Percentiles rank a stretch among this genome's conserved stretches.
Conservation (phyloP, 2,888 invertebrate genomes). For the Phorcus lineatus region DNA sequence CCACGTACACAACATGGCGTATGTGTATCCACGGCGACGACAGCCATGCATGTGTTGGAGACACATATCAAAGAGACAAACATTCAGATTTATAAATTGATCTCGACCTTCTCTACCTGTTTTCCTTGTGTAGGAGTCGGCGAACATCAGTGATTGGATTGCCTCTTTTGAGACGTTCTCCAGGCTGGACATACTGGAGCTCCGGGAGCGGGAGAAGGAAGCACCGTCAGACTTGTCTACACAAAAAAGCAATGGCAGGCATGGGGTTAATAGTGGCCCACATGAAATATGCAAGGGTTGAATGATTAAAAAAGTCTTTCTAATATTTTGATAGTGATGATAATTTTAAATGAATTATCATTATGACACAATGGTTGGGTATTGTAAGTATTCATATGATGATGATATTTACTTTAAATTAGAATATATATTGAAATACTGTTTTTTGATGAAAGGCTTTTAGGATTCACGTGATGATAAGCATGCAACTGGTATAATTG, state of each 20-base stretch:
- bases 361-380: too few species aligned
- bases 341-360: too few species aligned
- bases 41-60: conserved; percentile 6
- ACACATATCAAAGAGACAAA: not conserved
- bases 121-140: conserved; percentile 95
- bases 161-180: conserved; percentile 97
- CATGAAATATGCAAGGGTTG: too few species aligned
- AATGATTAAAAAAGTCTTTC: too few species aligned
- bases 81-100: conserved; percentile 1
- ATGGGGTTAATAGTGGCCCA: not conserved
- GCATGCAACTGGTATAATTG: not conserved
- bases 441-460: not conserved
- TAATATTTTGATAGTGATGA: too few species aligned
- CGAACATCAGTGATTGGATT: conserved; percentile 95
- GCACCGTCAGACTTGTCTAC: conserved; percentile 97
- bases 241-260: conserved; percentile 30
- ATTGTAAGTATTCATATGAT: too few species aligned
- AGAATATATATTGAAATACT: not conserved
- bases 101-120: conserved; percentile 82
- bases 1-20: not conserved
- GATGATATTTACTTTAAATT: not conserved
- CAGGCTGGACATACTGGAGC: conserved; percentile 97
- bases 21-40: not conserved
- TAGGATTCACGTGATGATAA: not conserved
- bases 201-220: conserved; percentile 96